phyloP scores from a whole-genome alignment of 2,888 invertebrate species.

The Siphlonurus alternatus region DNA sequence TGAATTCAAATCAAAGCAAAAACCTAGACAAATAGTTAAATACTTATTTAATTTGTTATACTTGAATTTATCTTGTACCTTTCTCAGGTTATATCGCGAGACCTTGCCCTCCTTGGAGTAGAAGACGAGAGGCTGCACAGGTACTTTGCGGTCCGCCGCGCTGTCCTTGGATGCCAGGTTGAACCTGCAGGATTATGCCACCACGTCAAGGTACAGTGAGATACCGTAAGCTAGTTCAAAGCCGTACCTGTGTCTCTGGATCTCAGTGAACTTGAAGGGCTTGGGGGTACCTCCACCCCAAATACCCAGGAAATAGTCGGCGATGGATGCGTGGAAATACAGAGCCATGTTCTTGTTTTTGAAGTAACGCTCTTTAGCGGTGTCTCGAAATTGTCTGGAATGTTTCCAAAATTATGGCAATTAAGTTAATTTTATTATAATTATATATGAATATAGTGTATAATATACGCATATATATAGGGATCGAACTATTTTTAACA shows the following conservation, averaged over 20 bases:
- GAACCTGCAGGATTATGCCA: constrained; percentile 35
- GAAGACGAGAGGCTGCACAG: constrained; percentile 82
- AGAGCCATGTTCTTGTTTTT: constrained; percentile 93
- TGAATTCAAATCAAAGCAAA: background rate
- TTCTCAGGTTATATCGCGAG: constrained; percentile 82
- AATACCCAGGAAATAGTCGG: constrained; percentile 92
- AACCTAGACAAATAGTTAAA: background rate
- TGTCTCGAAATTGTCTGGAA: constrained; percentile 74
- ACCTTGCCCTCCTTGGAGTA: constrained; percentile 77
- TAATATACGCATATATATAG: no score
- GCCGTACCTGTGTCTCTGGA: constrained; percentile 64
- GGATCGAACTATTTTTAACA: no score
- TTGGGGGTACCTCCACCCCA: constrained; percentile 93
- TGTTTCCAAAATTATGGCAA: constrained; percentile 1
- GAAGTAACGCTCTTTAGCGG: constrained; percentile 89
- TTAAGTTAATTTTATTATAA: background rate
- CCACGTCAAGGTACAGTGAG: background rate
- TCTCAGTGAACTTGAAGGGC: constrained; percentile 93
- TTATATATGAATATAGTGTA: no score
- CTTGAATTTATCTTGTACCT: constrained; percentile 35
- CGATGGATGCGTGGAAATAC: constrained; percentile 94
- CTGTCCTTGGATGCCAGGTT: constrained; percentile 77
- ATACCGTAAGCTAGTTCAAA: background rate
- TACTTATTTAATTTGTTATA: background rate
- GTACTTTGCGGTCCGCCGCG: constrained; percentile 84